Evolutionary conservation across 2,113 vertebrate species (phyloP).

Genomic region (Dinomys branickii): DNA sequence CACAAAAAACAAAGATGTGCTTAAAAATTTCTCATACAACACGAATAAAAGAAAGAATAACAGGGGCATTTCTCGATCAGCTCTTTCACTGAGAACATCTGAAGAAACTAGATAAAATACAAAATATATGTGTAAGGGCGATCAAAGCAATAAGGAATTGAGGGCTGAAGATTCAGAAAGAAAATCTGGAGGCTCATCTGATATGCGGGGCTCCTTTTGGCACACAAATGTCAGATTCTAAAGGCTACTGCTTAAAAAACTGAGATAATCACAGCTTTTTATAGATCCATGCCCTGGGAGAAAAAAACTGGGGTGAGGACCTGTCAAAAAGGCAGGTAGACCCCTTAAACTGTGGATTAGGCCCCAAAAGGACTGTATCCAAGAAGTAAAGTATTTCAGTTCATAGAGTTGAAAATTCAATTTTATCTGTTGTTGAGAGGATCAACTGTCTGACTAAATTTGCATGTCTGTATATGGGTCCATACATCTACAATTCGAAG

Average conservation of each 20-base stretch:
- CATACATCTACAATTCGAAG: too few species aligned
- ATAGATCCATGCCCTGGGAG: background rate
- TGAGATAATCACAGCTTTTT: background rate
- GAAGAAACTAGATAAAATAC: slow-evolving; percentile 6
- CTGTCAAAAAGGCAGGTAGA: background rate
- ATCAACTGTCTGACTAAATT: too few species aligned
- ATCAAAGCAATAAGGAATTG: background rate
- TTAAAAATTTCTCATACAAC: background rate
- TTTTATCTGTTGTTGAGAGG: too few species aligned
- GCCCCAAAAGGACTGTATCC: background rate
- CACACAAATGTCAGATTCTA: background rate
- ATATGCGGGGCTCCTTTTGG: background rate
- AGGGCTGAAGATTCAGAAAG: slow-evolving; percentile 9
- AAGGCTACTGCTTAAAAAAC: background rate
- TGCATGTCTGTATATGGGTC: too few species aligned
- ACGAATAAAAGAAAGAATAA: slow-evolving; percentile 1
- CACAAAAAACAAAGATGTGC: background rate
- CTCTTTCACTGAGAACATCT: background rate
- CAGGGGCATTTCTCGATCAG: background rate
- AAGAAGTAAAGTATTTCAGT: slow-evolving; percentile 2
- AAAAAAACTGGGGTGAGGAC: background rate
- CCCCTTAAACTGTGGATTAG: background rate
- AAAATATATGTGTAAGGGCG: background rate
- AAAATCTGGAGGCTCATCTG: slow-evolving; percentile 2
- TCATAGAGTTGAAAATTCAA: background rate